These are phyloP conservation scores for Lepidochitona cinerea DNA, from an alignment of 2,888 invertebrate species.

Conservation along the genomic window DNA sequence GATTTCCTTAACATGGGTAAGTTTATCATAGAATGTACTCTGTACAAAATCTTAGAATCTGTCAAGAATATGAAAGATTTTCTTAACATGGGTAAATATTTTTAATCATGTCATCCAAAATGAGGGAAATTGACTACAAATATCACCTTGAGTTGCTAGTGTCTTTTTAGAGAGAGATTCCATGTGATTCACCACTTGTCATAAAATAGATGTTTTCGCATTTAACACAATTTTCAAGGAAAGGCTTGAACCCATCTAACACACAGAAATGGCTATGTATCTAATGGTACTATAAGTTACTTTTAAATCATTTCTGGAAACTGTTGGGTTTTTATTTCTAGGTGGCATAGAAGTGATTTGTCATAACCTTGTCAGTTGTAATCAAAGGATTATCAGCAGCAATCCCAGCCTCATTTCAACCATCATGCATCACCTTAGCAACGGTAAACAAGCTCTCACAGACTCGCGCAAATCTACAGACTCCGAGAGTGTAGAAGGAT, in stretches of 20 bases:
- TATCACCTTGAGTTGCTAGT: no score
- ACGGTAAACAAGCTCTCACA: conserved; percentile 51
- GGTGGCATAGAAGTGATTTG: conserved; percentile 75
- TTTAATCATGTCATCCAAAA: no score
- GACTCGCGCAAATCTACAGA: conserved; percentile 32
- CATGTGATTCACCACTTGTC: no score
- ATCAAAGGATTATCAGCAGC: conserved; percentile 80
- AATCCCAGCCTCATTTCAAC: conserved; percentile 80
- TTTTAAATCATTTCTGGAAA: no score
- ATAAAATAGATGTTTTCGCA: no score
- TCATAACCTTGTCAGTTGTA: conserved; percentile 83
- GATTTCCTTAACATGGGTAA: conserved; percentile 81
- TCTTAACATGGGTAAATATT: conserved; percentile 78
- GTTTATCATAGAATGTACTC: no score
- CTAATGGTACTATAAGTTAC: no score
- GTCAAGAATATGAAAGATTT: conserved; percentile 83
- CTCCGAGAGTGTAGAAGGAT: conserved; percentile 79
- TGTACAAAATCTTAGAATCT: conserved; percentile 84
- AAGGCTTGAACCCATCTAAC: no score
- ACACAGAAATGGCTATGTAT: no score
- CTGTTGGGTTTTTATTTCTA: conserved; percentile 29
- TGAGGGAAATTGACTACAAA: no score
- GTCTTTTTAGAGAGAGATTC: no score
- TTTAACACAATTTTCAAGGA: no score
- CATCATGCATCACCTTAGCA: conserved; percentile 78